Evolutionary conservation across 2,113 vertebrate species (phyloP).

Genomic region (Sinocyclocheilus grahami): DNA sequence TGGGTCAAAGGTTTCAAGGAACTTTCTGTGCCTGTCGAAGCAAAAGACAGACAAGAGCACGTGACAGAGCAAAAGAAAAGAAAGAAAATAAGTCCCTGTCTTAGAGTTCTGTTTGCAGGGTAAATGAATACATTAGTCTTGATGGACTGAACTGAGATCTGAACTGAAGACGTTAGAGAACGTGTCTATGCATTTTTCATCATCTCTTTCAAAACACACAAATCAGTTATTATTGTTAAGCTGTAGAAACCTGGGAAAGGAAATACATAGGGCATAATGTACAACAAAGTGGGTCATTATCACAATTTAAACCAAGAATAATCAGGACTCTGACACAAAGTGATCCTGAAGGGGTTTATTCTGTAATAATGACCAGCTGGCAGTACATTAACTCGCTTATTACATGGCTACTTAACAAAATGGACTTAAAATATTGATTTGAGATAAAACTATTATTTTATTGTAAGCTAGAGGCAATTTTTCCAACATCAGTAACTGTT

Average conservation of each 20-base stretch:
- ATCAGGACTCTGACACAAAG: background rate
- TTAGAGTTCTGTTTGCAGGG: conserved; percentile 40
- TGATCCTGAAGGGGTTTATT: background rate
- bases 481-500: background rate
- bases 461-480: background rate
- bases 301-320: background rate
- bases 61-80: background rate
- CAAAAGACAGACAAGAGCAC: background rate
- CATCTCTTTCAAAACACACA: conserved; percentile 24
- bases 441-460: background rate
- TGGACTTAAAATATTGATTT: background rate
- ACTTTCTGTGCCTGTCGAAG: conserved; percentile 7
- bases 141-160: conserved; percentile 1
- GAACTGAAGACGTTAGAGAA: background rate
- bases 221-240: background rate
- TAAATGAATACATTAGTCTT: conserved; percentile 31
- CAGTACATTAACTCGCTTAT: background rate
- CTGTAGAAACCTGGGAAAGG: background rate
- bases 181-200: conserved; percentile 5
- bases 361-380: background rate
- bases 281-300: background rate
- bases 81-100: conserved; percentile 4
- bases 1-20: background rate
- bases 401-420: background rate
- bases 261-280: background rate